Evolutionary conservation across 2,888 invertebrate species (phyloP), one percentile per base, ranked within the genome.

Genomic region (Drosophila colorata): DNA sequence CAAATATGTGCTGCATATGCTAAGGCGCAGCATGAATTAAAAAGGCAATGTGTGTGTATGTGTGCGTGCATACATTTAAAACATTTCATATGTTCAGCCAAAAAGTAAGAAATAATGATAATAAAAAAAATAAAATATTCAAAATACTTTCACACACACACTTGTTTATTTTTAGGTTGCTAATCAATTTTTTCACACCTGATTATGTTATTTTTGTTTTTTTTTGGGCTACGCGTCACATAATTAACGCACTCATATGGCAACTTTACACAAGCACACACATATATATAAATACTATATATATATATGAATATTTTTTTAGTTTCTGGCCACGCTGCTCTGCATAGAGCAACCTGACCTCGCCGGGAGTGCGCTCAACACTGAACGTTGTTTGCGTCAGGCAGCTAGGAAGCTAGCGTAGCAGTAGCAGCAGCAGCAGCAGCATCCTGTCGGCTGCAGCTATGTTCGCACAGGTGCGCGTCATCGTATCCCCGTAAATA

Each of bases 301-400:
- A 18, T 38, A 41, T 49, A 55, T 43, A 20, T 14, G 16, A 14
- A n/a, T 35, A 35, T 20, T 23, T 74, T 31, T 63, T 11, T 46
- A 25, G 44, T 47, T 28, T 53, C 28, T 58, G 41, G 11, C 44
- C 31, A 43, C 44, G 33, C 58, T 53, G 41, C 37, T 33, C 9
- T 35, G 35, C 25, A 31, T 11, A 18, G 18, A 56, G 56, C 46
- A 47, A 37, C 65, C 88, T 86, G 80, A 79, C 80, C 75, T 79
- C 87, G 80, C 55, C 80, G 84, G 74, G 60, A 66, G 77, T 69
- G 64, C 60, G 84, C 69, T 59, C 56, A 68, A 87, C 77, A 86
- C 87, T 70, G 84, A 83, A 82, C 59, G 53, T 69, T n/a, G 18
- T 67, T 52, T 63, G 44, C 53, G 66, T 18, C 60, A 49, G 37